Evolutionary conservation across 2,888 invertebrate genomes (phyloP).

Genomic region (Heliconius hortense): DNA sequence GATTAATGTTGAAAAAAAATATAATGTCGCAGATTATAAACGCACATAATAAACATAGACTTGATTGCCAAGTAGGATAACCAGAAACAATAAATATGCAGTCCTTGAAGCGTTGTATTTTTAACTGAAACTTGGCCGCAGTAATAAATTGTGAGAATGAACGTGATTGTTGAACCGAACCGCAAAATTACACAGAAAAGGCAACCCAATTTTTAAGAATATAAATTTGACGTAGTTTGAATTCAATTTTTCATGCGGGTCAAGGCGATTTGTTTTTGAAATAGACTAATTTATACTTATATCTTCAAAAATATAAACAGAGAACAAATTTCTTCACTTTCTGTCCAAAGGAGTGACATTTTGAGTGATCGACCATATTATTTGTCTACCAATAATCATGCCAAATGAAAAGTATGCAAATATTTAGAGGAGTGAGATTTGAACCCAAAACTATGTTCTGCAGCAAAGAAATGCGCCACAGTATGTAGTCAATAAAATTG

Average conservation of each 20-base stretch:
- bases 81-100: constrained; percentile 34
- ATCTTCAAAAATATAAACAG: not conserved
- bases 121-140: constrained; percentile 34
- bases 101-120: constrained; percentile 32
- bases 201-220: constrained; percentile 24
- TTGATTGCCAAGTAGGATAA: constrained; percentile 38
- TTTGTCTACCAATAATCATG: not conserved
- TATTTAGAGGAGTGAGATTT: not conserved
- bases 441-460: not conserved
- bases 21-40: constrained; percentile 36
- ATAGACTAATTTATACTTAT: not conserved
- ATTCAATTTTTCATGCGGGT: constrained; percentile 20
- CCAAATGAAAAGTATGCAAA: not conserved
- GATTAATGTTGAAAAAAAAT: constrained; percentile 35
- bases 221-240: constrained; percentile 29
- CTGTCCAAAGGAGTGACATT: not conserved
- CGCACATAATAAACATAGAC: constrained; percentile 35
- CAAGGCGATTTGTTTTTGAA: constrained; percentile 6
- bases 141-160: constrained; percentile 30
- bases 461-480: not conserved
- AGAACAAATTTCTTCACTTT: not conserved
- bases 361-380: not conserved
- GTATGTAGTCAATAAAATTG: not conserved
- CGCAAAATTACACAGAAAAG: constrained; percentile 27
- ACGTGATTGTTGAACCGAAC: constrained; percentile 30